Evolutionary conservation across 2,113 vertebrate genomes (phyloP).

Genomic region (Ammodytes dubius): DNA sequence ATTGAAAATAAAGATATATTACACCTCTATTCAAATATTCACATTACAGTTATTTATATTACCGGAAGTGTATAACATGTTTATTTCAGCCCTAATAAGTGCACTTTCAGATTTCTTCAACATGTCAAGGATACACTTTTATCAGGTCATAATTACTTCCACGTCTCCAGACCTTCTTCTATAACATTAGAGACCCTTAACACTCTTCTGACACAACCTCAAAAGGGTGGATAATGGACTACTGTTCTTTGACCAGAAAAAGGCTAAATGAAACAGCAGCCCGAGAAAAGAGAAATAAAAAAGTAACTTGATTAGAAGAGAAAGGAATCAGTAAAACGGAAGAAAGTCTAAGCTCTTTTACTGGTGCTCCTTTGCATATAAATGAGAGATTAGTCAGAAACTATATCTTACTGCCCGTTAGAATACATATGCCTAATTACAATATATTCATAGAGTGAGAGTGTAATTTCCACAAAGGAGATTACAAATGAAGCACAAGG

Average conservation of each 20-base stretch:
- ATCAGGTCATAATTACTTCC: conserved; percentile 4
- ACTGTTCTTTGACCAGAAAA: conserved; percentile 43
- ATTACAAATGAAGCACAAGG: conserved; percentile 85
- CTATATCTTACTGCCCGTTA: conserved; percentile 86
- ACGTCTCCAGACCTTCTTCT: conserved; percentile 13
- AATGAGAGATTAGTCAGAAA: conserved; percentile 88
- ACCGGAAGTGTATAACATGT: background rate
- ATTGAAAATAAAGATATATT: background rate
- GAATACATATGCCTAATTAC: conserved; percentile 90
- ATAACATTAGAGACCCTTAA: conserved; percentile 13
- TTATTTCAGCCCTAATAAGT: background rate
- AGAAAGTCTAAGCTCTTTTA: conserved; percentile 86
- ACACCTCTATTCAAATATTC: background rate
- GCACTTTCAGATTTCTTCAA: conserved; percentile 3
- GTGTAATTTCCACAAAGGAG: conserved; percentile 89
- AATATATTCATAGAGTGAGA: conserved; percentile 88
- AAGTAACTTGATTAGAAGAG: conserved; percentile 72
- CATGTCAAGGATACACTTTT: background rate
- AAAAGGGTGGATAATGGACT: conserved; percentile 49
- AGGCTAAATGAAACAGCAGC: conserved; percentile 56
- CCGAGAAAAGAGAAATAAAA: conserved; percentile 67
- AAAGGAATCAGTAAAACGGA: conserved; percentile 80
- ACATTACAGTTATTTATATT: background rate
- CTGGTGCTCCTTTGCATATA: conserved; percentile 86
- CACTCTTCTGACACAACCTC: conserved; percentile 21